Evolutionary conservation across 2,888 invertebrate species (phyloP), one percentile per base, ranked within the genome.

Genomic region (Sinotaia quadrata): DNA sequence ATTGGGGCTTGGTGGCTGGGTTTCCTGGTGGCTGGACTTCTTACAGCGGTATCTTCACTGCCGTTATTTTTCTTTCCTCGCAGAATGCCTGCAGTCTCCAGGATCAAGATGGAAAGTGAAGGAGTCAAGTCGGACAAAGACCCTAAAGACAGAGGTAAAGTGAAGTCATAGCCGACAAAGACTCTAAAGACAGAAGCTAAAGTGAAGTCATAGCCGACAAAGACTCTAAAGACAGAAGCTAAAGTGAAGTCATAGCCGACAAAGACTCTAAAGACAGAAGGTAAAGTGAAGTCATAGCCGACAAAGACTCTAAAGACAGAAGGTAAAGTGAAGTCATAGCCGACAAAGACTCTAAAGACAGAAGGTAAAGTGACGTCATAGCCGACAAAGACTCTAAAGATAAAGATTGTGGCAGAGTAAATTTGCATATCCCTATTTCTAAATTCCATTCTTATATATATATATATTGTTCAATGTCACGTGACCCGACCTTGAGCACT

Each of bases 1-100:
- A 27, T 54, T 15, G 54, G 54, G 27, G 54, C 54, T 7, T 54
- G 54, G 54, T 54, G 54, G 54, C 1, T 8, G 27, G 54, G 54
- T 10, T 54, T 54, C 18, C 31, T 54, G 54, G 27, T 54, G 27
- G 31, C 31, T 1, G 54, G 54, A 24, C 8, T 27, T 18, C 2
- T 29, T 3, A 24, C 54, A n/a, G 18, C 29, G 27, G 27, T 27
- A 8, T 29, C 54, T 1, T n/a, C 54, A n/a, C n/a, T 54, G 7
- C 54, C 54, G 18, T 31, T 54, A 5, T n/a, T 4, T 29, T 54
- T 5, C 18, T 54, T 54, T 24, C 54, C 54, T 10, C 54, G 54
- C 8, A 24, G 7, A 24, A 54, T 54, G 54, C 5, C 27, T 8
- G 18, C 7, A 47, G 47, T n/a, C 7, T 24, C 21, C 24, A 4